Conservation (phyloP, 2,113 vertebrate genomes). For the Myotis davidii region DNA sequence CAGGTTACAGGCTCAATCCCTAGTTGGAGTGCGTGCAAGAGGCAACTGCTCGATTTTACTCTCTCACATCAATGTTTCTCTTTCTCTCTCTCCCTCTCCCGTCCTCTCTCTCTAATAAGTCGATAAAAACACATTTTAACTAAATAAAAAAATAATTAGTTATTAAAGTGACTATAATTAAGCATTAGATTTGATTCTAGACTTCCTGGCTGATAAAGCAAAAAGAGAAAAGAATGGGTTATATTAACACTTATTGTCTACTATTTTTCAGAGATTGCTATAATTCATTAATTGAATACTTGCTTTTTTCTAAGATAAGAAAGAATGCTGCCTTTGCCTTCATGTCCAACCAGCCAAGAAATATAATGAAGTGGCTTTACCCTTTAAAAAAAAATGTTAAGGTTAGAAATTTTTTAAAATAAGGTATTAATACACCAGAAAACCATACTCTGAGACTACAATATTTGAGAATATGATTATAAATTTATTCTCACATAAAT, state of each 20-base stretch:
- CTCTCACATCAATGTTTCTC: background rate
- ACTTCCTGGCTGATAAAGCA: background rate
- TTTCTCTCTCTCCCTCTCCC: background rate
- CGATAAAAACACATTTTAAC: background rate
- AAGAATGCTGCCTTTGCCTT: constrained; percentile 96
- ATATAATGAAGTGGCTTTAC: constrained; percentile 98
- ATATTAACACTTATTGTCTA: background rate
- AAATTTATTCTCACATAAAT: constrained; percentile 45
- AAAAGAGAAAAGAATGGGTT: background rate
- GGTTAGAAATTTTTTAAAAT: constrained; percentile 49
- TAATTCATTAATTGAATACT: constrained; percentile 76
- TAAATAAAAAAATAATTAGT: too few relatives aligned
- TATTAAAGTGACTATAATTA: constrained; percentile 48
- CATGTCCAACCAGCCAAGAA: constrained; percentile 97
- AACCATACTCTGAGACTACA: background rate
- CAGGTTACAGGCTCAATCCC: background rate
- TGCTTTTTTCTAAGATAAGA: constrained; percentile 95
- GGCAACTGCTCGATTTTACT: background rate
- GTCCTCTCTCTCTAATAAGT: background rate
- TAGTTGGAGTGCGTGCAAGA: background rate
- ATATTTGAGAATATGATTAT: constrained; percentile 38
- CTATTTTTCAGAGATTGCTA: constrained; percentile 46
- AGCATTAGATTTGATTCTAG: constrained; percentile 28
- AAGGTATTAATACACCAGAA: constrained; percentile 49
- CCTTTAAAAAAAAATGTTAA: constrained; percentile 83